Conservation (phyloP, 2,113 vertebrate species). For the Cricetomys ansorgei region DNA sequence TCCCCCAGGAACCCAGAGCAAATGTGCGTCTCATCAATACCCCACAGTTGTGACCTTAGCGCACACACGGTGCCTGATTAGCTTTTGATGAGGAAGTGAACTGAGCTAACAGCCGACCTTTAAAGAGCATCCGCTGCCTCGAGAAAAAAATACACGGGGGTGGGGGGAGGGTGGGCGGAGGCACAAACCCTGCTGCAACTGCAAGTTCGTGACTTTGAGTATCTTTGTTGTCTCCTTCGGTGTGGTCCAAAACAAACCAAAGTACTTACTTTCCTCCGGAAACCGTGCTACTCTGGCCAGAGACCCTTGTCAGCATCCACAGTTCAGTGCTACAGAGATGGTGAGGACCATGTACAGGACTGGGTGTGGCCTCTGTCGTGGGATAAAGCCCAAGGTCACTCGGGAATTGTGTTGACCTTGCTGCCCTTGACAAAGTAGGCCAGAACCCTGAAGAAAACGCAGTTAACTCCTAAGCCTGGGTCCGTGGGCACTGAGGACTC, state of each 20-base stretch:
- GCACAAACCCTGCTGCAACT: background rate
- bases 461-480: background rate
- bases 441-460: background rate
- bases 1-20: background rate
- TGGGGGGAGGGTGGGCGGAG: too few species aligned
- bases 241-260: background rate
- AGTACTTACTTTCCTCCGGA: background rate
- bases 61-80: constrained; percentile 60
- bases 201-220: background rate
- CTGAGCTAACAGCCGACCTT: constrained; percentile 75
- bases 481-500: too few species aligned
- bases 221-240: background rate
- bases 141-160: background rate
- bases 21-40: background rate
- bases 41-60: constrained; percentile 42
- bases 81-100: constrained; percentile 75
- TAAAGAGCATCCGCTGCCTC: constrained; percentile 72
- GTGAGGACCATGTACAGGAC: background rate
- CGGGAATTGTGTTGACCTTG: background rate
- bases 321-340: background rate
- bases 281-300: background rate
- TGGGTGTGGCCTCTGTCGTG: fast-evolving
- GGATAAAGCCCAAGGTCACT: fast-evolving
- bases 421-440: background rate
- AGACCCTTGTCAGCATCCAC: background rate